Base-by-base conservation (phyloP, 2,888 invertebrate genomes). In the Metopia argyrocephala region DNA sequence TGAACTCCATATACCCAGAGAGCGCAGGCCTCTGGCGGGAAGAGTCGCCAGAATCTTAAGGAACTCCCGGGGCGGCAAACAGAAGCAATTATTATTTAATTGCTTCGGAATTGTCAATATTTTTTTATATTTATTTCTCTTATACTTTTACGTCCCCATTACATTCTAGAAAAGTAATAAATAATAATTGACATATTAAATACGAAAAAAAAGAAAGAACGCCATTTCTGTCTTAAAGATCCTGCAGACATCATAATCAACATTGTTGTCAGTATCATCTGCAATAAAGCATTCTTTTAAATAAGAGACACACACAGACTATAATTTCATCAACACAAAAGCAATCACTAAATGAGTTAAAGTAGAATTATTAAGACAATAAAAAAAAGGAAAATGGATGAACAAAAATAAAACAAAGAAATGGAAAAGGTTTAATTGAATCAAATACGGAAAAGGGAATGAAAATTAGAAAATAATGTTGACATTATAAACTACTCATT, bases 401-500 rank as follows among this genome's bases (percentile, higher is more conserved):
- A 56, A 48, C 61, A 38, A n/a, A n/a, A n/a, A n/a, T n/a, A n/a
- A n/a, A n/a, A n/a, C n/a, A n/a, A n/a, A n/a, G n/a, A n/a, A n/a
- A n/a, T n/a, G n/a, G 68, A 57, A 69, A 57, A 15, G 45, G 28
- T 57, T 59, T 78, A 78, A 78, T 71, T 78, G 71, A 74, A 81
- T 69, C 15, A 38, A 38, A 38, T 12, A 38, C 3, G 15, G 38
- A 12, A 0, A 80, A 76, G 65, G 48, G 66, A 59, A 74, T 59
- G 69, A 66, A 78, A 78, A 66, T 81, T 75, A 81, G 69, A 70
- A 81, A 81, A 78, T 81, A 78, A 81, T 81, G 81, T 81, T 78
- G 81, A 70, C 70, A 74, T 81, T 81, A 81, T 66, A 78, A 81
- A 81, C 81, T 81, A 74, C 78, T 81, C 78, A 81, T 81, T 81